Evolutionary conservation across 2,888 invertebrate species (phyloP), one percentile per base, ranked within the genome.

Genomic region (Orchestes rusci): DNA sequence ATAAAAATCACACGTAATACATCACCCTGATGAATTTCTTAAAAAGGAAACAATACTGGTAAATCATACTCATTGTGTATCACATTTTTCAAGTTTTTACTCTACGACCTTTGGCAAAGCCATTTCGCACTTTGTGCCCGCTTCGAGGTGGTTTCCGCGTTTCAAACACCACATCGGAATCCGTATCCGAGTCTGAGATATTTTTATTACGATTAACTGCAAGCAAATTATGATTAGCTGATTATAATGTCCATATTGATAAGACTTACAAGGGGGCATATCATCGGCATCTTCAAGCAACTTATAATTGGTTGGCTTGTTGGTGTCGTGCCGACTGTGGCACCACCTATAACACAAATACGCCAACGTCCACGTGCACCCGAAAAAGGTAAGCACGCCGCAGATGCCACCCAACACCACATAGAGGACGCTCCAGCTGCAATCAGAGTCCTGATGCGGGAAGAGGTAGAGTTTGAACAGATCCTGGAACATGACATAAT

Each of bases 361-460:
- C 16, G 78, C 70, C 13, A 78, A 61, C 30, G 77, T 80, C 80
- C 81, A 84, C 51, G 76, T 70, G 17, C 75, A 67, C 37, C 81
- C 76, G 48, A 76, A 65, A 43, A 75, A 69, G 12, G 73, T 63
- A 31, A 74, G 68, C 31, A 74, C 64, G 58, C 76, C 71, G 63
- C 80, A 79, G 46, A 76, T 67, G 39, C 82, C 72, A 42, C 82
- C 83, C 58, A 94, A 81, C 55, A 87, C 83, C 29, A 92, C 90
- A 70, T 94, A 93, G 42, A 95, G 75, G 56, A 94, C 85, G 56
- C 93, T 93, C 95, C 95, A 95, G 52, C 69, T 92, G 82, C 91
- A 94, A 53, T 68, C 66, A 1, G 66, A 65, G 50, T 69, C 68
- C 30, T 60, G 62, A n/a, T 58, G 58, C 1, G 50, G 52, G 15